Base-by-base conservation (phyloP, 2,888 invertebrate species). In the Nomada hirtipes region DNA sequence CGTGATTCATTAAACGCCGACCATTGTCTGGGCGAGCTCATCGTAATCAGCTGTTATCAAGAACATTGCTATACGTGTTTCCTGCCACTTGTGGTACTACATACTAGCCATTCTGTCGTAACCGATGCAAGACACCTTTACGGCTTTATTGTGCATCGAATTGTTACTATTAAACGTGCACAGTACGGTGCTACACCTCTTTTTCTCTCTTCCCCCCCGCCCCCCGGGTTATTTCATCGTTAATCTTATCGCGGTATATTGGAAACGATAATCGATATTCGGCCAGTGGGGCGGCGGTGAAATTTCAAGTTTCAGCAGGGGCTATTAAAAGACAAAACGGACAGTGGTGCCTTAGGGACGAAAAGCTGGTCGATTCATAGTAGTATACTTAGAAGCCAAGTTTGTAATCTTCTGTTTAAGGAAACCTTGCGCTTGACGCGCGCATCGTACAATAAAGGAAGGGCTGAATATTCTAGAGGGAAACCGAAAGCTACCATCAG, bases 311-410 rank as follows among this genome's bases (percentile, higher is more conserved):
- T 80, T 60, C 59, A 76, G 15, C 36, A 44, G 59, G 20, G 20
- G 26, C 63, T 83, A 74, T 83, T 74, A 71, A 72, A 75, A 57
- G 72, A 55, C 70, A 59, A 76, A 64, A 80, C 84, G 71, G 18
- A 83, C 79, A 85, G 84, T 85, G 83, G 84, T 85, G 74, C 87
- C 88, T 89, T 64, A 20, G 20, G 60, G 89, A 85, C 84, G 82
- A 85, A 86, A 84, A 89, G 86, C 88, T 82, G 86, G 86, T 90
- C 89, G 89, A 91, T 91, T 87, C 90, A 86, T 87, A 68, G 36
- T 36, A 36, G 89, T 89, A 87, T 90, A 90, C 91, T 92, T 91
- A 90, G 92, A 92, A 91, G 92, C 92, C 92, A 89, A 84, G 76
- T 88, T 29, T 71, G 87, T 91, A 91, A 92, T 91, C 92, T 90